phyloP scores from a whole-genome alignment of 1,140 invertebrate genomes.

The Meloidogyne floridensis region DNA sequence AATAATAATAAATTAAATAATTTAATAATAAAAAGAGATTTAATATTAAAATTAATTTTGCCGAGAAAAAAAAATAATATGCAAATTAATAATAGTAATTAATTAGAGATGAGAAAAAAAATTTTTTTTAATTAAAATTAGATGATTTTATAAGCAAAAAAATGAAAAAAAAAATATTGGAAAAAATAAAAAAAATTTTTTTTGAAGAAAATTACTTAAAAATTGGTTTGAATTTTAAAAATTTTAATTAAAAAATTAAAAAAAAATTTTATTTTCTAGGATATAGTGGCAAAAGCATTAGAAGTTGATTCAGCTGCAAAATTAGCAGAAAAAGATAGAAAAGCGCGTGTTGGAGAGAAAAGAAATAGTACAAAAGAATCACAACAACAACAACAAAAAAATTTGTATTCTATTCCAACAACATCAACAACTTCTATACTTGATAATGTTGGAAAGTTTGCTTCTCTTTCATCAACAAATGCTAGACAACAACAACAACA shows the following conservation, averaged over 20 bases:
- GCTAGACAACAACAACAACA: neutral
- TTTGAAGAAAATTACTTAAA: too few relatives aligned
- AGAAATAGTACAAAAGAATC: constrained; percentile 19
- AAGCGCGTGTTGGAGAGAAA: constrained; percentile 38
- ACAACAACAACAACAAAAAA: neutral
- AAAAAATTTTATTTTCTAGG: constrained; percentile 32
- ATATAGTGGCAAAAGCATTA: constrained; percentile 41
- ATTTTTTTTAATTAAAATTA: too few relatives aligned
- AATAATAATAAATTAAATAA: too few relatives aligned
- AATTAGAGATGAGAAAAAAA: constrained; percentile 10
- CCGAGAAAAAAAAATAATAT: constrained; percentile 13
- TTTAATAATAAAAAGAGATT: too few relatives aligned
- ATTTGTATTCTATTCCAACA: neutral
- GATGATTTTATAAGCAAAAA: neutral
- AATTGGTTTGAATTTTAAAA: too few relatives aligned
- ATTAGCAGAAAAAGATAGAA: constrained; percentile 46
- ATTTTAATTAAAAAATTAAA: neutral
- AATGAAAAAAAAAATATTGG: neutral
- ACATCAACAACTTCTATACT: neutral
- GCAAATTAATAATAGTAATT: neutral
- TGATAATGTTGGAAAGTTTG: too few relatives aligned
- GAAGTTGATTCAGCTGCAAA: constrained; percentile 45
- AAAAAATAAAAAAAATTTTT: neutral
- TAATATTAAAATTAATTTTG: too few relatives aligned
- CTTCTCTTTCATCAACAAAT: neutral